Evolutionary conservation across 2,888 invertebrate species (phyloP), one percentile per base, ranked within the genome.

Genomic region (Phalangium opilio): DNA sequence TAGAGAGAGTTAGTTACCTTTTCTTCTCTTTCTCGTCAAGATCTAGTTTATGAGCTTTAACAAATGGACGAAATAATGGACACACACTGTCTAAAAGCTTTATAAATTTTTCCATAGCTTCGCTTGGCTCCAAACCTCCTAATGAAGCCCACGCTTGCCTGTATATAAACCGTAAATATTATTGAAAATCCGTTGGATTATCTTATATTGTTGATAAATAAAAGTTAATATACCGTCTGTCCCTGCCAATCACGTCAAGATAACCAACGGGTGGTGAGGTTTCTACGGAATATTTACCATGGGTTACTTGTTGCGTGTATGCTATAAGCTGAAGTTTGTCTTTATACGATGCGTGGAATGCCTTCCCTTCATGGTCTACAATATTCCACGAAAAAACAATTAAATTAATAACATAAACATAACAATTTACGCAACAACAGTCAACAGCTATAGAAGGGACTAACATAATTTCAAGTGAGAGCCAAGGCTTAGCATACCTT

Each of bases 331-430:
- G 83, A 46, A 93, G 67, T 63, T 89, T 85, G 63, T 95, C 90
- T 67, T 87, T 84, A 66, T 95, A 96, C 41, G 87, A 85, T 51
- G 93, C 73, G 62, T 90, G 89, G 42, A 95, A 75, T 2, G 91
- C 95, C 72, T 93, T 95, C n/a, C 93, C 93, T 70, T 89, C 85
- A 70, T 95, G 93, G 66, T 95, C 95, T 93, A 67, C 14, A 72
- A 72, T n/a, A 56, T 55, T 27, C 19, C 17, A 45, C 33, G 34
- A 17, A 43, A 44, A 34, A n/a, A 45, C 36, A 36, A 36, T 36
- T 36, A 7, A 36, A n/a, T n/a, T n/a, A n/a, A n/a, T n/a, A n/a
- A n/a, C n/a, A n/a, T n/a, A n/a, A n/a, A n/a, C n/a, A n/a, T n/a
- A n/a, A n/a, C n/a, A n/a, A n/a, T n/a, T n/a, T n/a, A n/a, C n/a